phyloP scores from a whole-genome alignment of 53 echinoderm and acorn worm genomes.

The Paracentrotus lividus region DNA sequence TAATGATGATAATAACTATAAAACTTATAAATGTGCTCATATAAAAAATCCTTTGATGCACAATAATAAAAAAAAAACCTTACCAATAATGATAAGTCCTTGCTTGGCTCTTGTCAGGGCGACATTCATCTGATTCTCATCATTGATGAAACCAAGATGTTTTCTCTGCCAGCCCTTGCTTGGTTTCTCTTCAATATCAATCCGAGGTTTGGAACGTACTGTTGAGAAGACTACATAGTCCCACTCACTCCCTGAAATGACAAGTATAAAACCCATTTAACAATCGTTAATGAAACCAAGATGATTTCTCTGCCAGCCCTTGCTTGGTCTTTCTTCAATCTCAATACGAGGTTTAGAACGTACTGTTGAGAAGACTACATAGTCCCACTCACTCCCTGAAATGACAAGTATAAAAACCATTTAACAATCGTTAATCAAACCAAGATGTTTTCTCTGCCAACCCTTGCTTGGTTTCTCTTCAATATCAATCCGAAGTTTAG shows the following conservation, averaged over 20 bases:
- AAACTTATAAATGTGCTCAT: too few relatives aligned
- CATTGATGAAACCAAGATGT: conserved; percentile 78
- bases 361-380: conserved; percentile 77
- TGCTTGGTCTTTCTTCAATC: conserved; percentile 74
- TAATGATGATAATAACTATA: too few relatives aligned
- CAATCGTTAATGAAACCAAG: conserved; percentile 80
- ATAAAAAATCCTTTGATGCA: too few relatives aligned
- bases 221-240: conserved; percentile 80
- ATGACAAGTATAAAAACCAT: background rate
- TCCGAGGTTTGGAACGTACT: conserved; percentile 73
- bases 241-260: conserved; percentile 76
- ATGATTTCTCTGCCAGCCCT: conserved; percentile 70
- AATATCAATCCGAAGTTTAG: conserved; percentile 70
- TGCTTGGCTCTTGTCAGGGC: conserved; percentile 59
- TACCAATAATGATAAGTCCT: background rate
- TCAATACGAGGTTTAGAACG: conserved; percentile 74
- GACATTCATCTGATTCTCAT: conserved; percentile 93
- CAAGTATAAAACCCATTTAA: too few relatives aligned
- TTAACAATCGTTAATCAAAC: conserved; percentile 76
- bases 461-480: conserved; percentile 73
- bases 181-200: conserved; percentile 77
- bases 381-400: conserved; percentile 78
- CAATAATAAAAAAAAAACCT: too few relatives aligned
- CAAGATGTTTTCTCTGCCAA: conserved; percentile 73
- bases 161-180: conserved; percentile 68